Evolutionary conservation across 2,888 invertebrate genomes (phyloP).

Genomic region (Oxycera nigricornis): DNA sequence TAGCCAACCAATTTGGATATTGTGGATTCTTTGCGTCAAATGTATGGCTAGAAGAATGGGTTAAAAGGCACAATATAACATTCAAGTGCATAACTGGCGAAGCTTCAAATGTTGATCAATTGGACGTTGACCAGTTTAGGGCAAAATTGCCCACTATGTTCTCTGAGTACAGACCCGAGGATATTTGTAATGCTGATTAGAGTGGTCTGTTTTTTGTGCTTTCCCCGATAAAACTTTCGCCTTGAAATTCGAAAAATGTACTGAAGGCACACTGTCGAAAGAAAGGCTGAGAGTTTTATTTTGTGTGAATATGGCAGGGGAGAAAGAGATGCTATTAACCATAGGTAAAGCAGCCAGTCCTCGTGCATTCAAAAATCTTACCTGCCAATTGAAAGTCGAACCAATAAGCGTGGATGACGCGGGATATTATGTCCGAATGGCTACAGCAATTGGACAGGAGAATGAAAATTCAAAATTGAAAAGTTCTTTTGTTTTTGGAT

Average conservation of each 20-base stretch:
- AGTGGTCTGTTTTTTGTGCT: constrained; percentile 5
- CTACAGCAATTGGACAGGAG: too few species aligned
- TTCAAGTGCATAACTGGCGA: too few species aligned
- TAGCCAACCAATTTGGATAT: background rate
- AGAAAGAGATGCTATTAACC: background rate
- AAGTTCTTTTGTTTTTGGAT: too few species aligned
- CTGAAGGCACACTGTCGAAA: background rate
- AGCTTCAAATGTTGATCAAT: too few species aligned
- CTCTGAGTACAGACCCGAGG: background rate
- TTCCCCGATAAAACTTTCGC: constrained; percentile 15
- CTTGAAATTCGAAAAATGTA: background rate
- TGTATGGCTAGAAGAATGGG: constrained; percentile 5
- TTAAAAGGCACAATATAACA: too few species aligned
- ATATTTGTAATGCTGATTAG: constrained; percentile 9
- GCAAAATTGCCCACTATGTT: background rate
- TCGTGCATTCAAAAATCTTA: constrained; percentile 19
- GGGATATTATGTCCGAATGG: too few species aligned
- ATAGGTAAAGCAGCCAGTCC: constrained; percentile 2
- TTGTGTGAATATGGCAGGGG: background rate
- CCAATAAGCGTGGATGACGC: background rate
- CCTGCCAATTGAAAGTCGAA: constrained; percentile 13
- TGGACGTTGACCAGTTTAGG: constrained; percentile 5
- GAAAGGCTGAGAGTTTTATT: constrained; percentile 4
- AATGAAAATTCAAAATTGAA: too few species aligned
- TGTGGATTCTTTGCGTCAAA: constrained; percentile 6